Evolutionary conservation across 2,113 vertebrate species (phyloP).

Genomic region (Haemorhous mexicanus): DNA sequence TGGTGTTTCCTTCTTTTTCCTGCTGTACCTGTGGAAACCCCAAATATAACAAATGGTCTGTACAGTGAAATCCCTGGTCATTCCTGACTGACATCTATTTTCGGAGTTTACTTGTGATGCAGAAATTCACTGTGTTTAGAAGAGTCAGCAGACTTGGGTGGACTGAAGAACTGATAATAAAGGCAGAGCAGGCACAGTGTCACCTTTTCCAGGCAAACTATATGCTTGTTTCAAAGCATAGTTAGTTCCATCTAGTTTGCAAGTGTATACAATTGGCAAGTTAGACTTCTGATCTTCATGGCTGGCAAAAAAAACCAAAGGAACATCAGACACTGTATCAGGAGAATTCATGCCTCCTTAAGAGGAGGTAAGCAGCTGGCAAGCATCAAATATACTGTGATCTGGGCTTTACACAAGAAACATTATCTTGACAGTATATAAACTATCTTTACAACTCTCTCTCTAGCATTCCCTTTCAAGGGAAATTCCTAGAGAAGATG

Average conservation of each 20-base stretch:
- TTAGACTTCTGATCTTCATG: background rate
- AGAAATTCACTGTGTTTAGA: background rate
- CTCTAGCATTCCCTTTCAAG: constrained; percentile 15
- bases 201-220: background rate
- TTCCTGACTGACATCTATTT: background rate
- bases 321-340: background rate
- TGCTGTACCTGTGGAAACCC: background rate
- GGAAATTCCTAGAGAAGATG: background rate
- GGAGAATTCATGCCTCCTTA: background rate
- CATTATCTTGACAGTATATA: constrained; percentile 9
- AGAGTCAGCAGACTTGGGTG: background rate
- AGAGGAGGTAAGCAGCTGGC: background rate
- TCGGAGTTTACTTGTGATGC: background rate
- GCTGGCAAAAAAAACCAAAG: background rate
- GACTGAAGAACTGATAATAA: background rate
- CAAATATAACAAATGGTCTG: background rate
- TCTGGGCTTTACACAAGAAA: background rate
- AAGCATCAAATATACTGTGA: background rate
- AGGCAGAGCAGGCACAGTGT: background rate
- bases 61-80: background rate
- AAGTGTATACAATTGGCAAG: background rate
- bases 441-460: constrained; percentile 18
- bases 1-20: background rate
- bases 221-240: background rate
- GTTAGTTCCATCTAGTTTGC: background rate